A percentile compares a stretch with the other conserved stretches of the same genome.
Evolutionary conservation across 2,797 vertebrate genomes (phyloP).

Genomic region (Argyrosomus regius): DNA sequence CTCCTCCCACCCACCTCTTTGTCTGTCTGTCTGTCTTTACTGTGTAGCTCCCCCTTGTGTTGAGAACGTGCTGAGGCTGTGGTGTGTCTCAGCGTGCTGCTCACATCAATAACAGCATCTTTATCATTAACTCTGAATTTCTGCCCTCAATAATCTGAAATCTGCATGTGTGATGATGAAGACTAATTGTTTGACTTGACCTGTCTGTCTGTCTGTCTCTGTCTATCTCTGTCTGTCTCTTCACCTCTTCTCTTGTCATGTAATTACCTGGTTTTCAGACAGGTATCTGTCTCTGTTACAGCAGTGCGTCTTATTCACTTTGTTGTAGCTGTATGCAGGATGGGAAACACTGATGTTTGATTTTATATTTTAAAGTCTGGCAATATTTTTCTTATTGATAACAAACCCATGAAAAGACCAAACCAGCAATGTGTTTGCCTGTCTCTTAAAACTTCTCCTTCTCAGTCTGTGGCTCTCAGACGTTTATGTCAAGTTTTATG

Average conservation of each 20-base stretch:
- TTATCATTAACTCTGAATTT: not conserved
- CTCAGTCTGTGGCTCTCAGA: not conserved
- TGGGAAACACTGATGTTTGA: slow-evolving; percentile 42
- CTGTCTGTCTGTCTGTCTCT: slow-evolving; percentile 46
- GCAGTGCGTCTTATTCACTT: slow-evolving; percentile 8
- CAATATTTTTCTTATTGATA: slow-evolving; percentile 2
- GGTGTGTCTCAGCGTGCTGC: not conserved
- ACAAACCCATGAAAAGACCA: not conserved
- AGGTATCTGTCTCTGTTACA: slow-evolving; percentile 41
- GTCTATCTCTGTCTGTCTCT: slow-evolving; percentile 47
- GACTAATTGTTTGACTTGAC: slow-evolving; percentile 26
- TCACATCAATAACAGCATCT: slow-evolving; percentile 22
- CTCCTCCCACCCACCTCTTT: not conserved
- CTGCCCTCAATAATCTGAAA: slow-evolving; percentile 2
- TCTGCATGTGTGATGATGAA: slow-evolving; percentile 36
- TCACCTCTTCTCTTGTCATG: slow-evolving; percentile 24
- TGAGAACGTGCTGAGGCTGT: not conserved
- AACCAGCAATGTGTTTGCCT: not conserved
- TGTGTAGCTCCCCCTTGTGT: slow-evolving; percentile 7
- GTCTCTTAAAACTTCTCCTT: not conserved
- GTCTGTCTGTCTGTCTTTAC: not conserved
- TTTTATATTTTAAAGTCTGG: not conserved
- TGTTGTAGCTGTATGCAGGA: slow-evolving; percentile 25
- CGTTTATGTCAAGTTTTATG: not conserved
- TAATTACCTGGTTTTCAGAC: slow-evolving; percentile 50